phyloP scores from a whole-genome alignment of 1,140 invertebrate genomes.

The Cepaea nemoralis region DNA sequence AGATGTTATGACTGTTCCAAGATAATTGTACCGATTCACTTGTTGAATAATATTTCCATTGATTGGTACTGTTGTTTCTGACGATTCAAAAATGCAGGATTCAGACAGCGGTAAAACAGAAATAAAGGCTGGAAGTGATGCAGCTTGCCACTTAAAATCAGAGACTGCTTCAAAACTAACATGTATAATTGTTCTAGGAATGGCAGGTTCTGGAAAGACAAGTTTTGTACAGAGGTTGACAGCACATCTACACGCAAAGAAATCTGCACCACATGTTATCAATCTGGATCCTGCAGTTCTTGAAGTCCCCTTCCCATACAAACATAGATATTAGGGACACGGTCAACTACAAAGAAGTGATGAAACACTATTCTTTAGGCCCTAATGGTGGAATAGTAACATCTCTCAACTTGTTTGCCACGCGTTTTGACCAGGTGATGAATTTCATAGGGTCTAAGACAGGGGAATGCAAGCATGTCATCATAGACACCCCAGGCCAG shows the following conservation, averaged over 20 bases:
- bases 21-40: no score
- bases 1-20: no score
- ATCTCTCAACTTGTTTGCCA: conserved; percentile 95
- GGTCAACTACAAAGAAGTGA: conserved; percentile 98
- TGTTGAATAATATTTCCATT: no score
- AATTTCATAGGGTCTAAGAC: conserved; percentile 84
- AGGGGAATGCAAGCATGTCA: conserved; percentile 77
- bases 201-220: no score
- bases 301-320: conserved; percentile 90
- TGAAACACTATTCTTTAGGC: conserved; percentile 96
- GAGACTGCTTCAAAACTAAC: no score
- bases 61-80: no score
- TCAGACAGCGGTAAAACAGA: no score
- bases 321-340: conserved; percentile 99
- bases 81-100: no score
- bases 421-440: conserved; percentile 89
- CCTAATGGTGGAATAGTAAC: conserved; percentile 99
- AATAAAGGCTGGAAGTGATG: no score
- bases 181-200: no score
- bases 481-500: conserved; percentile 98
- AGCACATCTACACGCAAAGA: conserved; percentile 76
- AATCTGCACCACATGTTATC: conserved; percentile 86
- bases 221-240: conserved; percentile 82
- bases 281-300: conserved; percentile 98
- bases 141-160: no score